These are phyloP conservation scores for Drosophila azteca DNA, from an alignment of 1,140 invertebrate species.

Conservation along the genomic window DNA sequence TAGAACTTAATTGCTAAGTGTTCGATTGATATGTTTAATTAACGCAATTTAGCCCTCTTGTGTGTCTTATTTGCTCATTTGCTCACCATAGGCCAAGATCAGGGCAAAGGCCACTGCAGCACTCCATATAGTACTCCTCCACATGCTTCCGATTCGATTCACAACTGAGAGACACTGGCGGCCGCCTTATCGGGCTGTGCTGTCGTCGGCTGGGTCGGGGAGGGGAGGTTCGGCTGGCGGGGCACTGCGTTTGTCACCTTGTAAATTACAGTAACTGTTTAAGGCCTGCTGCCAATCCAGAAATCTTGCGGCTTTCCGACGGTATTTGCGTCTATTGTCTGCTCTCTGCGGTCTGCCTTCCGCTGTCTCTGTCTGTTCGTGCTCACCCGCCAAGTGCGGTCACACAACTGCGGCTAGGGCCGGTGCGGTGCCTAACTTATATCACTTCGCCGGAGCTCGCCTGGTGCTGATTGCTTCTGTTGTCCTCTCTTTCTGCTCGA, in stretches of 20 bases:
- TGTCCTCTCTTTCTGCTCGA: no score
- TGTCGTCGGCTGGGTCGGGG: no score
- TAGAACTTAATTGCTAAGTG: no score
- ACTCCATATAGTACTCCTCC: slow-evolving; percentile 3
- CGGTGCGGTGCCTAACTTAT: slow-evolving; percentile 50
- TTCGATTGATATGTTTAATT: slow-evolving; percentile 5
- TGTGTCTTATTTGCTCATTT: neutral
- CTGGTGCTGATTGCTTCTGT: slow-evolving; percentile 22
- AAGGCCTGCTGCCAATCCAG: slow-evolving; percentile 19
- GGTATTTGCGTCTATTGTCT: slow-evolving; percentile 12
- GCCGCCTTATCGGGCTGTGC: slow-evolving; percentile 27
- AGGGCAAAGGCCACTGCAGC: slow-evolving; percentile 20
- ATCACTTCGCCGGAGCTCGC: slow-evolving; percentile 47
- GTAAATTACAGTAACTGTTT: slow-evolving; percentile 31
- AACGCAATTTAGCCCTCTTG: slow-evolving; percentile 23
- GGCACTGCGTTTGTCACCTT: slow-evolving; percentile 24
- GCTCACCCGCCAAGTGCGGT: slow-evolving; percentile 70
- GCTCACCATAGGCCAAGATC: slow-evolving; percentile 60
- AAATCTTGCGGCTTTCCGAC: slow-evolving; percentile 33
- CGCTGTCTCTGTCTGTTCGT: slow-evolving; percentile 20
- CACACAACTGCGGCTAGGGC: slow-evolving; percentile 66
- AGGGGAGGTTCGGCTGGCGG: no score
- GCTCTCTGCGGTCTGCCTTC: slow-evolving; percentile 5
- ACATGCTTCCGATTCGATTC: slow-evolving; percentile 25
- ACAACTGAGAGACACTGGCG: slow-evolving; percentile 20